Conservation (phyloP, 2,797 vertebrate species). For the Karalla daura region DNA sequence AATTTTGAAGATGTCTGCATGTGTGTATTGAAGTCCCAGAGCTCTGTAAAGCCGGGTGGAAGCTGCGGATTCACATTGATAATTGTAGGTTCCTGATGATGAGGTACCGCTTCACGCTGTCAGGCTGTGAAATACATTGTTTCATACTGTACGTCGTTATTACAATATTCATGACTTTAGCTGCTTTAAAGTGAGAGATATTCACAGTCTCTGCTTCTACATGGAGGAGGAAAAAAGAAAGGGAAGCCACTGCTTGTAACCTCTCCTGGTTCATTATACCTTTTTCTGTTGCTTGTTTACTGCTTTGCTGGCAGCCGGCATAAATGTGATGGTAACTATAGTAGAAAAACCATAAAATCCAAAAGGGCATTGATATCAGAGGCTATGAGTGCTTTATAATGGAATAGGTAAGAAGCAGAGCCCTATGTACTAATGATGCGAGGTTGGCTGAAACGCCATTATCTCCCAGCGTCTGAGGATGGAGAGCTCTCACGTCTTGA, state of each 20-base stretch:
- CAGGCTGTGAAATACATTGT: no score
- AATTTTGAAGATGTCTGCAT: no score
- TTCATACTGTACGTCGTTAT: not conserved
- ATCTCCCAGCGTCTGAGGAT: constrained; percentile 56
- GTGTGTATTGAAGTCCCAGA: no score
- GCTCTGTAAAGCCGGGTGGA: not conserved
- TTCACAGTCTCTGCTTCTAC: no score
- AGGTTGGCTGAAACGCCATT: constrained; percentile 54
- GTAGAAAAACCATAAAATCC: constrained; percentile 46
- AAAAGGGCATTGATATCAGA: constrained; percentile 28
- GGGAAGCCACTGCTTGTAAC: not conserved
- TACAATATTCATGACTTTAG: not conserved
- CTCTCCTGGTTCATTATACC: not conserved
- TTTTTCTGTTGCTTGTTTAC: not conserved
- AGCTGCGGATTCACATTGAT: not conserved
- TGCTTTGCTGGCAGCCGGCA: constrained; percentile 24
- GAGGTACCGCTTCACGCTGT: not conserved
- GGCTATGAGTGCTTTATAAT: constrained; percentile 43
- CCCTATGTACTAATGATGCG: constrained; percentile 45
- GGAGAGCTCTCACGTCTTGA: constrained; percentile 63
- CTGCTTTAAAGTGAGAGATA: not conserved
- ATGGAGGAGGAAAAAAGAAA: no score
- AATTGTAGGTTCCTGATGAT: not conserved
- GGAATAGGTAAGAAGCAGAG: constrained; percentile 51
- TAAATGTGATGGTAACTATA: constrained; percentile 25